These are phyloP conservation scores for Clostera curtula DNA, from an alignment of 2,888 invertebrate species.

Conservation along the genomic window DNA sequence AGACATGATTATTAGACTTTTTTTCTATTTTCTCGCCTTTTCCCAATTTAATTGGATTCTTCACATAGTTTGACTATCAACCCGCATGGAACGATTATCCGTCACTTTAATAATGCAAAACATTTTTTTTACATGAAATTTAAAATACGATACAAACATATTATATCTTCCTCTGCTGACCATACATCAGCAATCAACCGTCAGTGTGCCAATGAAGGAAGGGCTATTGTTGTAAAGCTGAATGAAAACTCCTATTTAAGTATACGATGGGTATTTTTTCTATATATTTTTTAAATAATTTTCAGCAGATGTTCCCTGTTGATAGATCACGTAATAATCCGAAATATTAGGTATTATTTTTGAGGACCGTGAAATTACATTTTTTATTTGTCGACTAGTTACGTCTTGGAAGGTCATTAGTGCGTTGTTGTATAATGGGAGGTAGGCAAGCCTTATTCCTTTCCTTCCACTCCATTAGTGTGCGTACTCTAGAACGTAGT, in stretches of 20 bases:
- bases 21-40: too few relatives aligned
- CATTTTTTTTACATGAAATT: too few relatives aligned
- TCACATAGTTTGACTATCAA: too few relatives aligned
- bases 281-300: constrained; percentile 60
- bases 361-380: constrained; percentile 61
- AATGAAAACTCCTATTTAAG: constrained; percentile 74
- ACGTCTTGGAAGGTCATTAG: background rate
- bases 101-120: too few relatives aligned
- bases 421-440: background rate
- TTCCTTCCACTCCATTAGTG: too few relatives aligned
- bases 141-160: background rate
- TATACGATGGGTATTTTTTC: constrained; percentile 58
- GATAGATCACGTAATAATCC: constrained; percentile 56
- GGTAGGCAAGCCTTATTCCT: too few relatives aligned
- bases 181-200: constrained; percentile 63
- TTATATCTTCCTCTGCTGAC: constrained; percentile 37
- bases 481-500: too few relatives aligned
- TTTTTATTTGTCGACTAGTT: constrained; percentile 15
- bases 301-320: constrained; percentile 67
- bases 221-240: constrained; percentile 68
- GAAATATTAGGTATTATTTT: constrained; percentile 42
- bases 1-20: too few relatives aligned
- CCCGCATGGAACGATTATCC: too few relatives aligned
- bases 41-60: too few relatives aligned
- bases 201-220: constrained; percentile 73